Conservation (phyloP, 2,113 vertebrate genomes). For the Ariopsis seemanni region DNA sequence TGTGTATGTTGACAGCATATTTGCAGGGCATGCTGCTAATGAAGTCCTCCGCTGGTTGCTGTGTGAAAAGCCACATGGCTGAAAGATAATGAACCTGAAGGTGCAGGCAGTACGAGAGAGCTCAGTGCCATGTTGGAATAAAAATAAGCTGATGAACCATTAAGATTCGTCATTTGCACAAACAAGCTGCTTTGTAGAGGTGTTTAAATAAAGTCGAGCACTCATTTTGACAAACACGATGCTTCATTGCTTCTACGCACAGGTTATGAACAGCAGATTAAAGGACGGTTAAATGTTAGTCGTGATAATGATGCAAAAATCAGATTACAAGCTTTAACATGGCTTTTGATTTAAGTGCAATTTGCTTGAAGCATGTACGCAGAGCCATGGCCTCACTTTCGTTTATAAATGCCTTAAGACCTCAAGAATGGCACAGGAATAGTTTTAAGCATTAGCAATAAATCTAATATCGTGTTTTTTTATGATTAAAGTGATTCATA, state of each 20-base stretch:
- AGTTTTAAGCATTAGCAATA: too few species aligned
- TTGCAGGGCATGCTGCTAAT: constrained; percentile 47
- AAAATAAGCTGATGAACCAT: constrained; percentile 42
- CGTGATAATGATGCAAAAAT: background rate
- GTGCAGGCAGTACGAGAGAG: constrained; percentile 25
- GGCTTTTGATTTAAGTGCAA: background rate
- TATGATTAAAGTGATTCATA: too few species aligned
- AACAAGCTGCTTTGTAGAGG: background rate
- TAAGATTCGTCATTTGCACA: constrained; percentile 20
- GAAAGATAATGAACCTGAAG: constrained; percentile 43
- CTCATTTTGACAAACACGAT: background rate
- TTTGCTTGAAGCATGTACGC: background rate
- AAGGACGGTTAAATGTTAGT: background rate
- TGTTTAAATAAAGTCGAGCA: background rate
- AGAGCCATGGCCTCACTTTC: too few species aligned
- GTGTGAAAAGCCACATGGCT: constrained; percentile 36
- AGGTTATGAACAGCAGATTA: constrained; percentile 19
- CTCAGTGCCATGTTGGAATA: constrained; percentile 38
- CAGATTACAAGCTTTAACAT: background rate
- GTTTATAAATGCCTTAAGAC: too few species aligned
- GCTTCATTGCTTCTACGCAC: background rate
- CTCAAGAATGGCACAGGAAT: too few species aligned
- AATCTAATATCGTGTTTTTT: too few species aligned
- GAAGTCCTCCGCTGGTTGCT: constrained; percentile 40
- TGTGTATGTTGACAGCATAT: constrained; percentile 48